Base-by-base conservation (phyloP, 2,797 vertebrate species). In the Triplophysa bombifrons region DNA sequence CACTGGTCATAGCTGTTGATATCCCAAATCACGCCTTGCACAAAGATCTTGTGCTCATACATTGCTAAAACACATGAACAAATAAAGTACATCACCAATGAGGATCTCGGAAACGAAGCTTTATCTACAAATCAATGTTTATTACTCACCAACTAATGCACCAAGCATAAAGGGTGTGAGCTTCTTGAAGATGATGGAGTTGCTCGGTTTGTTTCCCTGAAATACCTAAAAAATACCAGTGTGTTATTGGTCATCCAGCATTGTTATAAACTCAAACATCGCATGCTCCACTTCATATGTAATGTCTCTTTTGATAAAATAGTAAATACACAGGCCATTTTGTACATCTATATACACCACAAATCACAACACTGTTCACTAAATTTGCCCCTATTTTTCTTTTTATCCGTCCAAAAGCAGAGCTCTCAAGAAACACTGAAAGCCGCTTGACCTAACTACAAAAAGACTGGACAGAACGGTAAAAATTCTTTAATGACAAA, bases 1-100 rank as follows among this genome's bases (percentile, higher is more conserved):
- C 98, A 99, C 88, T 99, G 98, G 90, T 99, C 98, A 56, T 97
- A 99, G 86, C 97, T 99, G 95, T 99, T 99, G 90, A 99, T 96
- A 78, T 98, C 96, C 98, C 98, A 99, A 87, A 99, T 93, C 50
- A 96, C 48, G 56, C 98, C 98, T 92, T 99, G 98, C 81, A 98
- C 91, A 85, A 99, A 99, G 93, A 99, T 99, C 93, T 99, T 99
- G 91, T 99, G 98, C 76, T 99, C 98, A 72, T 99, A 99, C 96
- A 99, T 95, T 0, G 97, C 97, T 95, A 80, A 72, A 72, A 77
- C 0, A 74, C 38, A 22, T n/a, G 3, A 50, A 65, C 34, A 56
- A 38, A 44, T 2, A 61, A 2, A 20, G 34, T 9, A 3, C 0
- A 17, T 14, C 38, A 67, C 65, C 4, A 53, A 30, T 2, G 4